Percentiles rank a stretch among this genome's conserved stretches.
phyloP scores from a whole-genome alignment of 2,888 invertebrate genomes.

The Drosophila robusta region DNA sequence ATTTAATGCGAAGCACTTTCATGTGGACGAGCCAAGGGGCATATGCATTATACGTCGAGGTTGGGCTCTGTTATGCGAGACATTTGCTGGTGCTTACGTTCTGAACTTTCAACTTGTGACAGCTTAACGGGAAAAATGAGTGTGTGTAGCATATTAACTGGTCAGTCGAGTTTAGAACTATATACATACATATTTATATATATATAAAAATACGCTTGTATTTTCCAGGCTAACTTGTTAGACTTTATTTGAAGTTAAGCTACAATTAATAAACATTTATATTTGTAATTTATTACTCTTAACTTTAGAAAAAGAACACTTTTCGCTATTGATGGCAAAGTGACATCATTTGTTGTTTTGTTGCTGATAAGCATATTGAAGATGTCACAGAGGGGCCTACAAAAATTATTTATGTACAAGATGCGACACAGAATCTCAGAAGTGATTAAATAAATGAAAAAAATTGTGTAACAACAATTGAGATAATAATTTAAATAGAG shows the following conservation, averaged over 20 bases:
- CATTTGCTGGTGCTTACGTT: conserved; percentile 13
- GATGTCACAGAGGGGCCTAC: conserved; percentile 38
- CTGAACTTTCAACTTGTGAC: conserved; percentile 34
- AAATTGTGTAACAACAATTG: background rate
- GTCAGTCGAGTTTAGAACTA: background rate
- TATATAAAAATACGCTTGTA: background rate
- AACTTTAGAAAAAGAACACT: background rate
- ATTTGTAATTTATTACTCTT: background rate
- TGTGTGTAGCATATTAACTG: conserved; percentile 9
- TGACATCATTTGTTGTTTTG: conserved; percentile 35
- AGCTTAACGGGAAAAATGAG: conserved; percentile 8
- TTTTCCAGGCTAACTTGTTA: background rate
- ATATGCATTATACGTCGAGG: background rate
- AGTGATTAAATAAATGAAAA: conserved; percentile 6
- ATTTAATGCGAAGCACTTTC: conserved; percentile 5
- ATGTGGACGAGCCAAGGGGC: background rate
- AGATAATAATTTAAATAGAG: background rate
- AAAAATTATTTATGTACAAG: conserved; percentile 6
- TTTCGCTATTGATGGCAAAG: background rate
- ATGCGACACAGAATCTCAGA: conserved; percentile 13
- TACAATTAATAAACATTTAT: background rate
- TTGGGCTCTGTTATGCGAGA: conserved; percentile 30
- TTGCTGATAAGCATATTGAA: conserved; percentile 40
- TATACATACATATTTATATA: background rate
- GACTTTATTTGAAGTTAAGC: background rate